Conservation (phyloP, 2,797 vertebrate species). For the Xenentodon cancila region DNA sequence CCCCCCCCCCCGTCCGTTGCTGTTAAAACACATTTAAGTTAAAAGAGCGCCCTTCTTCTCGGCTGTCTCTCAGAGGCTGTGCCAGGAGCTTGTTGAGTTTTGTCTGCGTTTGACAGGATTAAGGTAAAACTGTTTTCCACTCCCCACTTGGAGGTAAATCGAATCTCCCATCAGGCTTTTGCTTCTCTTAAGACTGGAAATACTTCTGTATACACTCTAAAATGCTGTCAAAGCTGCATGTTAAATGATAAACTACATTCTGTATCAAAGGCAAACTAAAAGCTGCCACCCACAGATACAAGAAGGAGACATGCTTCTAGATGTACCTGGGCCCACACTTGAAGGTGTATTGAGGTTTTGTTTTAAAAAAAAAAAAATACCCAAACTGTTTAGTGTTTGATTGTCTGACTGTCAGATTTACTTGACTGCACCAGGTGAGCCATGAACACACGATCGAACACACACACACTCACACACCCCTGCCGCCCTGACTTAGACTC, state of each 20-base stretch:
- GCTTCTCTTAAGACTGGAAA: constrained; percentile 31
- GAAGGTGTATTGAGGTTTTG: constrained; percentile 63
- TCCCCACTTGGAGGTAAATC: constrained; percentile 43
- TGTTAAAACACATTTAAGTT: constrained; percentile 64
- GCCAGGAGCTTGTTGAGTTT: constrained; percentile 68
- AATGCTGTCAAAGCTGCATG: constrained; percentile 26
- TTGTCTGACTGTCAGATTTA: constrained; percentile 76
- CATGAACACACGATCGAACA: constrained; percentile 21
- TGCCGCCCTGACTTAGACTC: constrained; percentile 66
- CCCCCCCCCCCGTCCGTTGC: background rate
- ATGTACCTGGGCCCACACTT: constrained; percentile 12
- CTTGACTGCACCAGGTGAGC: constrained; percentile 72
- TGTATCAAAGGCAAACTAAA: constrained; percentile 20
- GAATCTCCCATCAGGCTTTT: constrained; percentile 29
- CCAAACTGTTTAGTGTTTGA: constrained; percentile 75
- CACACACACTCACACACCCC: constrained; percentile 19
- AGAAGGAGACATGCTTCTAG: constrained; percentile 55
- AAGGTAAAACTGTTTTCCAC: constrained; percentile 45
- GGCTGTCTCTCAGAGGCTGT: constrained; percentile 50
- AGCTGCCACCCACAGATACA: constrained; percentile 69
- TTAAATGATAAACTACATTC: constrained; percentile 25
- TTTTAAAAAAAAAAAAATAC: constrained; percentile 69
- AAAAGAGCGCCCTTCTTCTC: constrained; percentile 62
- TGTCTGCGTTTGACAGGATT: constrained; percentile 50
- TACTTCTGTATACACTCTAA: constrained; percentile 12